These are phyloP conservation scores for Cosmorhoe ocellata DNA, from an alignment of 2,888 invertebrate genomes.

Conservation along the genomic window DNA sequence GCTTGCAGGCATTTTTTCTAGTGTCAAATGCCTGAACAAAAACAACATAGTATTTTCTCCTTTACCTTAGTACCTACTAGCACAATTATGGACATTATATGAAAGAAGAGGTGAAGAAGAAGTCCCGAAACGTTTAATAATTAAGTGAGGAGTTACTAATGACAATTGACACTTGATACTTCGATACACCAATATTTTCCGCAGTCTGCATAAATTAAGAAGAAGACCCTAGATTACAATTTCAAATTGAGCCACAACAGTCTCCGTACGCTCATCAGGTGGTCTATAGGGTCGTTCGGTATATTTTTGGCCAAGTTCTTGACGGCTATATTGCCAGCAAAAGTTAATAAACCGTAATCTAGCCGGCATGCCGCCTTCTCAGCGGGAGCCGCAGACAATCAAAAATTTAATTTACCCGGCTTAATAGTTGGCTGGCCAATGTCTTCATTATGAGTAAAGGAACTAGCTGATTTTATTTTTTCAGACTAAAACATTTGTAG, in stretches of 20 bases:
- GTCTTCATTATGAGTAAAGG: slow-evolving; percentile 20
- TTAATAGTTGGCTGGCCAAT: slow-evolving; percentile 24
- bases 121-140: no score
- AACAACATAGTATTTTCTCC: no score
- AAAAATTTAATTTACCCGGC: slow-evolving; percentile 28
- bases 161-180: no score
- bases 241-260: slow-evolving; percentile 5
- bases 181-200: background rate
- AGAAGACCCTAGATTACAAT: background rate
- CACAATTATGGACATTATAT: no score
- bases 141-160: no score
- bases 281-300: slow-evolving; percentile 10
- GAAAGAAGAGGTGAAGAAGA: no score
- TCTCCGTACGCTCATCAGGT: slow-evolving; percentile 14
- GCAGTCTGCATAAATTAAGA: background rate
- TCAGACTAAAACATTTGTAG: background rate
- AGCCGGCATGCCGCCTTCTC: slow-evolving; percentile 18
- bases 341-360: slow-evolving; percentile 29
- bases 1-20: slow-evolving; percentile 6
- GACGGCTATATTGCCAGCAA: slow-evolving; percentile 21
- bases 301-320: slow-evolving; percentile 20
- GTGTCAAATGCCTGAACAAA: background rate
- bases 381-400: slow-evolving; percentile 24
- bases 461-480: slow-evolving; percentile 10
- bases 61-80: no score